Base-by-base conservation (phyloP, 2,888 invertebrate species). In the Cheilosia impressa region DNA sequence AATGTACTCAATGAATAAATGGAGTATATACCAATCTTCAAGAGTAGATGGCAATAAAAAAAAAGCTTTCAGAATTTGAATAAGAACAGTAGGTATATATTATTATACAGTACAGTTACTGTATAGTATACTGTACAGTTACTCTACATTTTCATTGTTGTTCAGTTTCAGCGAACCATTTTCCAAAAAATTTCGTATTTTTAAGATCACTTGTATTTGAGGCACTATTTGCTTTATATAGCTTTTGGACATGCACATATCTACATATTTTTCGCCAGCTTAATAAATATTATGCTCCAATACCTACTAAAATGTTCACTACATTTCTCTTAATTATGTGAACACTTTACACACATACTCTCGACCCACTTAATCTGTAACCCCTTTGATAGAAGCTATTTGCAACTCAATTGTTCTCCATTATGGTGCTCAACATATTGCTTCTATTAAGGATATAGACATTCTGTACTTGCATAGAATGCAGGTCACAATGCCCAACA, bases 391-490 rank as follows among this genome's bases (percentile, higher is more conserved):
- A 7, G 7, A 34, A 6, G 5, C 13, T 17, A 22, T 50, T 50
- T 50, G 15, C 1, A 22, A 22, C n/a, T 50, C 50, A 19, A 65
- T 50, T 10, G 13, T 7, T 65, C 9, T 19, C 19, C 10, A 63
- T 50, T 63, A 65, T 22, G 19, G 38, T 9, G 10, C 22, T 65
- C 65, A 65, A 65, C 65, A 65, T 50, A 50, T 65, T 50, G 38
- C 50, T 50, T 7, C 34, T 15, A 52, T 65, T 65, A 50, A 62
- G 17, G 27, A 10, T 5, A 53, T 13, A 50, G 7, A 53, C 13
- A 41, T n/a, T 24, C 50, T 17, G 9, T 27, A 1, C 15, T 24
- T 52, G 38, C 34, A 65, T 66, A 27, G 24, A 13, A 41, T 53
- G 65, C n/a, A 53, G 41, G 22, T 31, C 17, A 62, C 34, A 52